These are phyloP conservation scores for Schrankia costaestrigalis DNA, from an alignment of 2,888 invertebrate species.

Conservation along the genomic window DNA sequence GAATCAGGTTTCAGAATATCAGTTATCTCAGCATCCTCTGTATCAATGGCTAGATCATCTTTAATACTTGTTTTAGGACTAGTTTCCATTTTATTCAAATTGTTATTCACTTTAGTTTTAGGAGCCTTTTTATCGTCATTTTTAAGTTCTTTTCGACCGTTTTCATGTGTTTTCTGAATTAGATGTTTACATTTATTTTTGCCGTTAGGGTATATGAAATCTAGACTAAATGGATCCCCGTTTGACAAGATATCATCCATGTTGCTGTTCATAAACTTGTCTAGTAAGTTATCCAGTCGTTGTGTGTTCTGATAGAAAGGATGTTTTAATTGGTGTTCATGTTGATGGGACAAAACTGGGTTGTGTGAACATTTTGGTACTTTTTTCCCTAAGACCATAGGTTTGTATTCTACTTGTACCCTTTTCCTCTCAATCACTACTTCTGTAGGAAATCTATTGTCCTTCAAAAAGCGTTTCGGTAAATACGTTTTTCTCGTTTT, in stretches of 20 bases:
- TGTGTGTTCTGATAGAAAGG: slow-evolving; percentile 60
- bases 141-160: not conserved
- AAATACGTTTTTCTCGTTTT: slow-evolving; percentile 12
- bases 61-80: not conserved
- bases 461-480: slow-evolving; percentile 24
- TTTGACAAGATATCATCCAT: slow-evolving; percentile 32
- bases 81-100: not conserved
- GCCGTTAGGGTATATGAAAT: slow-evolving; percentile 22
- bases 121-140: not conserved
- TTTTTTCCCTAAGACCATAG: slow-evolving; percentile 25
- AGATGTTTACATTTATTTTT: slow-evolving; percentile 31
- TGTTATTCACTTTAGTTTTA: not conserved
- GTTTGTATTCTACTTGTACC: slow-evolving; percentile 44
- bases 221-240: slow-evolving; percentile 37
- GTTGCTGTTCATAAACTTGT: slow-evolving; percentile 44
- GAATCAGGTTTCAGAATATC: too few species aligned
- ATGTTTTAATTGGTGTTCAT: slow-evolving; percentile 51
- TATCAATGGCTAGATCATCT: too few species aligned
- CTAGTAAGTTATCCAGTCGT: slow-evolving; percentile 51
- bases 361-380: slow-evolving; percentile 55
- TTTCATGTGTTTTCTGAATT: not conserved
- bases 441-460: slow-evolving; percentile 31
- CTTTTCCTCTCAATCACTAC: slow-evolving; percentile 52
- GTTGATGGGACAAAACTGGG: slow-evolving; percentile 41
- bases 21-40: too few species aligned